These are phyloP conservation scores for Atethmia centrago DNA, from an alignment of 2,888 invertebrate species.

Conservation along the genomic window DNA sequence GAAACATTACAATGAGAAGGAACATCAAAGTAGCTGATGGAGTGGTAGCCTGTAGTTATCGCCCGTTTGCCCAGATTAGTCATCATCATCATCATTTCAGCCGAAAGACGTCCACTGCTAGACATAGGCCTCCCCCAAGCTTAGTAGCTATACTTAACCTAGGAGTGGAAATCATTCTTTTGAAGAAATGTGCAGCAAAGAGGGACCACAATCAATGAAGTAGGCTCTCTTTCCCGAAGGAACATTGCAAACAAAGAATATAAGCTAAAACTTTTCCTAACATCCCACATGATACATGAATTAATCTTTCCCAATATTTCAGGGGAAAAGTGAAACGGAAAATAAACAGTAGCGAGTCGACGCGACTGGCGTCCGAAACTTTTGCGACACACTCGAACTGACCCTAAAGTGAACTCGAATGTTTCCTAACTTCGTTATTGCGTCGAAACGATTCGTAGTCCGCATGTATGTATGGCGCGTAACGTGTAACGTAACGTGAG, in stretches of 20 bases:
- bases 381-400: slow-evolving; percentile 76
- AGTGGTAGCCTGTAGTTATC: not conserved
- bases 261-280: not conserved
- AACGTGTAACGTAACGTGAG: not conserved
- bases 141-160: not conserved
- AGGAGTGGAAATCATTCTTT: not conserved
- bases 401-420: slow-evolving; percentile 74
- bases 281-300: slow-evolving; percentile 24
- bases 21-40: not conserved
- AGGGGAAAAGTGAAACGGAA: slow-evolving; percentile 62
- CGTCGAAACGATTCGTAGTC: slow-evolving; percentile 62
- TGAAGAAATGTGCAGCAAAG: not conserved
- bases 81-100: too few relatives aligned
- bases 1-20: not conserved
- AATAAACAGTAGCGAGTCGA: slow-evolving; percentile 58
- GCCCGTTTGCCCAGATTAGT: not conserved
- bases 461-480: not conserved
- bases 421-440: slow-evolving; percentile 79
- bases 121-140: too few relatives aligned
- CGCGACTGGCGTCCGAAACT: slow-evolving; percentile 54
- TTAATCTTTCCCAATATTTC: slow-evolving; percentile 50
- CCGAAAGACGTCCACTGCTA: too few relatives aligned
- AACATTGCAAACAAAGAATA: slow-evolving; percentile 16
- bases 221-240: not conserved
- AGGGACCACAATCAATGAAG: not conserved